A percentile compares a stretch with the other conserved stretches of the same genome.
Conservation (phyloP, 2,797 vertebrate genomes). For the Leptoclinus maculatus region DNA sequence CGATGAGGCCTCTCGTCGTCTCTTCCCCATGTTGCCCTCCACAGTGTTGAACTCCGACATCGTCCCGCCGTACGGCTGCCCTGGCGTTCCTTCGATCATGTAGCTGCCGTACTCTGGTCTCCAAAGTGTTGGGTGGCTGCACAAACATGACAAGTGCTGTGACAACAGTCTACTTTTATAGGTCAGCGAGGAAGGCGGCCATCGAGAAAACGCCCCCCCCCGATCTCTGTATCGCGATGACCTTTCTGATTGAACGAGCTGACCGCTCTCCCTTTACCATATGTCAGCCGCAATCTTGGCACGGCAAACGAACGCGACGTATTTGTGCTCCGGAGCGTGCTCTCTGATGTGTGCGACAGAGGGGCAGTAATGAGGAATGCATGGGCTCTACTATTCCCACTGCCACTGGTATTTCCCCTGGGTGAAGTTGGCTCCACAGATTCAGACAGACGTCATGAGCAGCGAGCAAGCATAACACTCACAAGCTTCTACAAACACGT, state of each 20-base stretch:
- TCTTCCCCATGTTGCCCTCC: constrained; percentile 97
- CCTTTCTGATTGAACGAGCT: constrained; percentile 36
- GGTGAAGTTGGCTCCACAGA: constrained; percentile 62
- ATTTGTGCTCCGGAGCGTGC: constrained; percentile 58
- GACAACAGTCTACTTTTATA: constrained; percentile 15
- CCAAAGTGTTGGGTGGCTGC: constrained; percentile 97
- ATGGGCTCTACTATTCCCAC: constrained; percentile 69
- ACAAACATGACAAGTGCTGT: constrained; percentile 33
- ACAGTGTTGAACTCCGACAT: constrained; percentile 99
- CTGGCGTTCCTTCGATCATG: constrained; percentile 98
- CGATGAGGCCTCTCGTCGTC: constrained; percentile 91
- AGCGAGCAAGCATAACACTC: constrained; percentile 65
- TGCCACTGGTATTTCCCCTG: constrained; percentile 66
- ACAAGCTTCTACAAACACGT: constrained; percentile 67
- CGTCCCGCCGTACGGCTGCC: constrained; percentile 96
- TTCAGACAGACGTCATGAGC: constrained; percentile 64
- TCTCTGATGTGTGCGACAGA: constrained; percentile 76
- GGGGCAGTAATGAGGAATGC: constrained; percentile 83
- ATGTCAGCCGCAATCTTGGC: constrained; percentile 46
- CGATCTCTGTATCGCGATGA: constrained; percentile 9
- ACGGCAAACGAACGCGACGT: constrained; percentile 27
- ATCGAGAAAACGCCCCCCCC: not conserved
- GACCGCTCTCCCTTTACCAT: constrained; percentile 19
- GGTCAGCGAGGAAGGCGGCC: not conserved
- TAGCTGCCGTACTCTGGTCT: constrained; percentile 98